Conservation (phyloP, 30 jellyfish, hydroid and myxozoan genomes). For the Rhopilema esculentum region DNA sequence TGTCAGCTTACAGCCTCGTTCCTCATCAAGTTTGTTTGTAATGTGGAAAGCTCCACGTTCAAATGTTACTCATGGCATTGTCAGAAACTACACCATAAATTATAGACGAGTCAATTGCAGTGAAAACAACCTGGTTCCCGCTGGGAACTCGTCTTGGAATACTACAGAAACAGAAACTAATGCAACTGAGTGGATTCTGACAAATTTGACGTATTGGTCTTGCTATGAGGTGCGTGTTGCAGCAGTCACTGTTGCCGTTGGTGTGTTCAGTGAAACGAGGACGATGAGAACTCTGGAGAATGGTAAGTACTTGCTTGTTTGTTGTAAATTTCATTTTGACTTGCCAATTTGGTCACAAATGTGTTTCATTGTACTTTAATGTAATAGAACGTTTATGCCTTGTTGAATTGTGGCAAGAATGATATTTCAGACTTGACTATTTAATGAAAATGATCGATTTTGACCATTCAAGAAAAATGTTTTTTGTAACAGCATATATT, state of each 20-base stretch:
- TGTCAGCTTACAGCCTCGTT: not conserved
- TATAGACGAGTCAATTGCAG: slow-evolving; percentile 3
- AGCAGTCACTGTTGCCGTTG: slow-evolving; percentile 22
- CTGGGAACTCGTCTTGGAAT: not conserved
- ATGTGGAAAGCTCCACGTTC: slow-evolving; percentile 21
- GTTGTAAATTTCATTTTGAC: not conserved
- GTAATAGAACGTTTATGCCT: not conserved
- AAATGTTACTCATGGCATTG: slow-evolving; percentile 10
- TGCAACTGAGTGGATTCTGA: not conserved
- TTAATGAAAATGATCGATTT: no score
- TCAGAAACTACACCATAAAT: slow-evolving; percentile 6
- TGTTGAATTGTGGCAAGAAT: not conserved
- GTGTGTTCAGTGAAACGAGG: not conserved
- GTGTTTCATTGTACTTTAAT: not conserved
- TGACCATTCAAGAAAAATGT: not conserved
- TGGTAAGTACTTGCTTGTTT: not conserved
- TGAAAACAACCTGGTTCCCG: not conserved
- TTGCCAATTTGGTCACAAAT: not conserved
- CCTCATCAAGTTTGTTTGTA: slow-evolving; percentile 21
- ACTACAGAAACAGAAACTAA: not conserved
- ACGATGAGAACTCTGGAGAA: not conserved
- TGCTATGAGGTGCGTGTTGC: slow-evolving; percentile 19
- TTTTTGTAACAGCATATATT: not conserved
- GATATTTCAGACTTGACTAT: no score
- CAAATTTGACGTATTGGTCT: slow-evolving; percentile 1